A percentile compares a stretch with the other conserved stretches of the same genome.
Conservation (phyloP, 2,888 invertebrate genomes). For the Steinernema carpocapsae region DNA sequence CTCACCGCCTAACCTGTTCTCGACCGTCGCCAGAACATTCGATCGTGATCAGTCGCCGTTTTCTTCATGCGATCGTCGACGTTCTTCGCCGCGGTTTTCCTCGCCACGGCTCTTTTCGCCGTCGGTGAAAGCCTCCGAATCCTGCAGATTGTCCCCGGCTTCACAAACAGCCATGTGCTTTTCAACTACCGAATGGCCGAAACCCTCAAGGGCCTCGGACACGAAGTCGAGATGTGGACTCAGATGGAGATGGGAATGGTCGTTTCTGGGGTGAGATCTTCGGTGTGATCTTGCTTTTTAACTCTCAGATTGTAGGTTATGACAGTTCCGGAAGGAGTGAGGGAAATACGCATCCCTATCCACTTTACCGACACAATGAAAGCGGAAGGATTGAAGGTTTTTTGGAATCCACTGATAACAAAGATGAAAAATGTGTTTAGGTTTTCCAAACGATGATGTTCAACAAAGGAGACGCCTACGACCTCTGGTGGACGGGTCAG, state of each 20-base stretch:
- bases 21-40: not conserved
- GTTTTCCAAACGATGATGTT: conserved; percentile 69
- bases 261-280: conserved; percentile 41
- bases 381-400: conserved; percentile 64
- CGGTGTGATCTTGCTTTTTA: no score
- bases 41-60: not conserved
- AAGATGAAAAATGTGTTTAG: conserved; percentile 47
- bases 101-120: not conserved
- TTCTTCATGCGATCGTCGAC: not conserved
- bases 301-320: conserved; percentile 34
- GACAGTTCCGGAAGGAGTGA: conserved; percentile 42
- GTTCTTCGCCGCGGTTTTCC: conserved; percentile 2
- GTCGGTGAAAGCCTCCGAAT: conserved; percentile 46
- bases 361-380: conserved; percentile 64
- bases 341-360: conserved; percentile 56
- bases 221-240: conserved; percentile 64
- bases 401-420: no score
- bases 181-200: conserved; percentile 67
- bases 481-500: conserved; percentile 68
- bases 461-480: conserved; percentile 63
- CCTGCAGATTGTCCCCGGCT: conserved; percentile 67
- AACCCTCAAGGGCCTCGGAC: conserved; percentile 58
- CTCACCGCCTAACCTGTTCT: conserved; percentile 12
- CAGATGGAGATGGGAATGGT: conserved; percentile 64
- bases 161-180: conserved; percentile 67